Conservation (phyloP, 1,140 invertebrate species). For the Scaptomyza montana region DNA sequence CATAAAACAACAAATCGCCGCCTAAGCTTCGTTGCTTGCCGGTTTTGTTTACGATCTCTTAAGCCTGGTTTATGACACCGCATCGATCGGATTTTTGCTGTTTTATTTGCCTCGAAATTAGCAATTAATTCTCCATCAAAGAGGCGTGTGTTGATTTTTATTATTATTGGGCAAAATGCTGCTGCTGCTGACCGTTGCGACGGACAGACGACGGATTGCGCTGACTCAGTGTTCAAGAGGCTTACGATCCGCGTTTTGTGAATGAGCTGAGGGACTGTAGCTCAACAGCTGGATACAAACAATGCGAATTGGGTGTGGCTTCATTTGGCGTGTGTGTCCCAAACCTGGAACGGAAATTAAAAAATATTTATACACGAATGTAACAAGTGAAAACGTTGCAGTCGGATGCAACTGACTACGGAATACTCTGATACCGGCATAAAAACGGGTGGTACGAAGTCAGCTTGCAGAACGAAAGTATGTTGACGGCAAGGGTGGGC, state of each 20-base stretch:
- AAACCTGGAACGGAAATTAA: slow-evolving; percentile 43
- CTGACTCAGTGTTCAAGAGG: slow-evolving; percentile 33
- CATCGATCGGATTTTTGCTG: slow-evolving; percentile 54
- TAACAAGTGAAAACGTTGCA: not conserved
- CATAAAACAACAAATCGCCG: slow-evolving; percentile 39
- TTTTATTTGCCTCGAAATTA: slow-evolving; percentile 59
- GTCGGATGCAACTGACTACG: too few species aligned
- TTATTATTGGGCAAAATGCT: slow-evolving; percentile 22
- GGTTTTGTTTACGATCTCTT: slow-evolving; percentile 69
- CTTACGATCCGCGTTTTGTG: not conserved
- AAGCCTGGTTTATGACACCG: slow-evolving; percentile 74
- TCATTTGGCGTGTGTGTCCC: slow-evolving; percentile 14
- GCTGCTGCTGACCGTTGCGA: slow-evolving; percentile 5
- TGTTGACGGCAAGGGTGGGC: too few species aligned
- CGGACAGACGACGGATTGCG: slow-evolving; percentile 6
- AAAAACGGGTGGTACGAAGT: too few species aligned
- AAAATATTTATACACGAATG: not conserved
- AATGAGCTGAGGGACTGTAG: slow-evolving; percentile 19
- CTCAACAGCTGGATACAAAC: slow-evolving; percentile 15
- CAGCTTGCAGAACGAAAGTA: too few species aligned
- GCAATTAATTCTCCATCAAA: slow-evolving; percentile 67
- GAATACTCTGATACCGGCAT: too few species aligned
- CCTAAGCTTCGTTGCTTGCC: slow-evolving; percentile 18
- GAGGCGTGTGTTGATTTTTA: slow-evolving; percentile 50
- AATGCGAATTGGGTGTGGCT: slow-evolving; percentile 28